phyloP scores from a whole-genome alignment of 2,888 invertebrate species.

The Ctenicera cuprea region DNA sequence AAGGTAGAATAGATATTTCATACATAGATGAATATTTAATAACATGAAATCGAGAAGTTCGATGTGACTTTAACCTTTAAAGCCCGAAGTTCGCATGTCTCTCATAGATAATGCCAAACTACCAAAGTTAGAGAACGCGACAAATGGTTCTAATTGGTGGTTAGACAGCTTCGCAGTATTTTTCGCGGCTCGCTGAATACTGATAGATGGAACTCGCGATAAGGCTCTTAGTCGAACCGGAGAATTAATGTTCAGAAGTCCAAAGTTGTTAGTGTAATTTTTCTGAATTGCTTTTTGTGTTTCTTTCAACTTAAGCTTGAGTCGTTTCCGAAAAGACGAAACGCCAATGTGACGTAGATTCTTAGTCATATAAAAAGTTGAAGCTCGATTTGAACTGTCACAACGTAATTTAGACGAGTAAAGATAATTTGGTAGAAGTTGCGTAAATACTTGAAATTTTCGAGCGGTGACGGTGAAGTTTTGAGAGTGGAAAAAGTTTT shows the following conservation, averaged over 20 bases:
- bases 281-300: constrained; percentile 20
- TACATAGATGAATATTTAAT: neutral
- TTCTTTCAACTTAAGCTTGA: constrained; percentile 11
- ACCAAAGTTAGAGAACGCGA: constrained; percentile 14
- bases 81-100: neutral
- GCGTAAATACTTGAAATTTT: constrained; percentile 22
- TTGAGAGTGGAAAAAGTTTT: constrained; percentile 29
- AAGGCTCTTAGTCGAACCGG: constrained; percentile 7
- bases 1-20: neutral
- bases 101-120: constrained; percentile 22
- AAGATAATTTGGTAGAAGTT: constrained; percentile 20
- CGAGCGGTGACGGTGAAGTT: constrained; percentile 6
- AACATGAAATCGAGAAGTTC: neutral
- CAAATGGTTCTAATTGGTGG: constrained; percentile 32
- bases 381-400: constrained; percentile 18
- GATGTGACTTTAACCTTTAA: neutral
- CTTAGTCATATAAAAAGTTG: constrained; percentile 7
- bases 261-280: constrained; percentile 17
- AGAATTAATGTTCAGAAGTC: constrained; percentile 21
- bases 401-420: constrained; percentile 20
- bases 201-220: constrained; percentile 14
- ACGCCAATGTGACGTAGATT: neutral
- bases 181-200: constrained; percentile 29
- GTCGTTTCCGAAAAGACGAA: neutral
- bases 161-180: constrained; percentile 16